Base-by-base conservation (phyloP, 1,140 invertebrate genomes). In the Himalopsyche phryganea region DNA sequence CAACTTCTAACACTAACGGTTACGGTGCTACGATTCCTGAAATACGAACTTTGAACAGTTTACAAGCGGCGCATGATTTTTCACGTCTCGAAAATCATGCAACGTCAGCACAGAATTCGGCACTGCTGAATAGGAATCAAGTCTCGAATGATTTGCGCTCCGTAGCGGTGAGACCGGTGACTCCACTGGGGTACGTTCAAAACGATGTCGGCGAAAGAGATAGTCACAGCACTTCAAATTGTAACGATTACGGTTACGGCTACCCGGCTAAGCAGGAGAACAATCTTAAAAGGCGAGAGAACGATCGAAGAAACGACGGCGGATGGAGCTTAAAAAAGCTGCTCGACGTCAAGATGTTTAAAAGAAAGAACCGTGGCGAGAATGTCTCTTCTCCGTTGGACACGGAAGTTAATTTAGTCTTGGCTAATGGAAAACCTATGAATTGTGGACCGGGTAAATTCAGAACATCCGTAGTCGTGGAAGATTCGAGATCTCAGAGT, bases 131-230 rank as follows among this genome's bases (percentile, higher is more conserved):
- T 32, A 40, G 47, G 6, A 56, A 56, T 48, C 46, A 48, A 49
- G 50, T 65, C 55, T 32, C 67, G 15, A 66, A 66, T 5, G 68
- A 72, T 48, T 48, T 70, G 58, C 67, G 66, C 40, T 69, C 69
- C 38, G 61, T 71, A 1, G 61, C 71, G 1, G 50, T 44, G 61
- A 70, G 81, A 67, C 68, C 73, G 33, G 76, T 80, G 18, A 80
- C 80, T 13, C 87, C 87, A 0, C 83, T 90, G 63, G 85, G 88
- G 0, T 90, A 86, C 61, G 77, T 90, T 0, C 88, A 87, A 66
- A 91, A 91, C 67, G 85, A 85, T 13, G 87, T 89, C n/a, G 83
- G 80, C 52, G 48, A 50, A 13, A 15, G 28, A 1, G 50, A 59
- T 40, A 40, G 14, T 7, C 33, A 23, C 71, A 69, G 32, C 48